A percentile compares a stretch with the other conserved stretches of the same genome.
Conservation (phyloP, 2,113 vertebrate species). For the Chionomys nivalis region DNA sequence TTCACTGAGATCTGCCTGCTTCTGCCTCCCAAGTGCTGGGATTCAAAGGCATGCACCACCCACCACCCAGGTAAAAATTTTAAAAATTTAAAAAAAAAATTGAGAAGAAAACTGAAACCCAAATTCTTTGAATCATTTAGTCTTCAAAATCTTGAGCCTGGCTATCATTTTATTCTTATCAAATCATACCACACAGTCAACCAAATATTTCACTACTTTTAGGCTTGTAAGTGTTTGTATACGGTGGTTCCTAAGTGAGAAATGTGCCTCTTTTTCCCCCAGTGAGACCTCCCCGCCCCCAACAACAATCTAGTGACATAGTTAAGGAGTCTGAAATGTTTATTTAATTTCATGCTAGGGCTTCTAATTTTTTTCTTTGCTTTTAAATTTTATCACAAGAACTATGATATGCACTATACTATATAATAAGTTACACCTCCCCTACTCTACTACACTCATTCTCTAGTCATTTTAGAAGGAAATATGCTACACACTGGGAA, state of each 20-base stretch:
- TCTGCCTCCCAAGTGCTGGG: no score
- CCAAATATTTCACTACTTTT: not conserved
- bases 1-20: no score
- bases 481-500: not conserved
- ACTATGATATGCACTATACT: not conserved
- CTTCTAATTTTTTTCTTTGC: constrained; percentile 8
- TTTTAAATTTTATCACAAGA: constrained; percentile 48
- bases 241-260: not conserved
- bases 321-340: constrained; percentile 40
- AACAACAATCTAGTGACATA: not conserved
- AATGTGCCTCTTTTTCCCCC: not conserved
- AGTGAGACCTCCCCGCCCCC: not conserved
- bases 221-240: not conserved
- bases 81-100: not conserved
- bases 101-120: not conserved
- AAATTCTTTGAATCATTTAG: constrained; percentile 6
- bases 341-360: not conserved
- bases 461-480: constrained; percentile 40
- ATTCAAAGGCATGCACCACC: no score
- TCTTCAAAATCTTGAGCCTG: constrained; percentile 46
- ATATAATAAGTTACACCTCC: not conserved
- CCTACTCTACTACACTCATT: not conserved
- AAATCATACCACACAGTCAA: not conserved
- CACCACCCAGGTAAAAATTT: no score
- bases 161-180: constrained; percentile 19